These are phyloP conservation scores for Dipodomys spectabilis DNA, from an alignment of 2,113 vertebrate genomes.

Conservation along the genomic window DNA sequence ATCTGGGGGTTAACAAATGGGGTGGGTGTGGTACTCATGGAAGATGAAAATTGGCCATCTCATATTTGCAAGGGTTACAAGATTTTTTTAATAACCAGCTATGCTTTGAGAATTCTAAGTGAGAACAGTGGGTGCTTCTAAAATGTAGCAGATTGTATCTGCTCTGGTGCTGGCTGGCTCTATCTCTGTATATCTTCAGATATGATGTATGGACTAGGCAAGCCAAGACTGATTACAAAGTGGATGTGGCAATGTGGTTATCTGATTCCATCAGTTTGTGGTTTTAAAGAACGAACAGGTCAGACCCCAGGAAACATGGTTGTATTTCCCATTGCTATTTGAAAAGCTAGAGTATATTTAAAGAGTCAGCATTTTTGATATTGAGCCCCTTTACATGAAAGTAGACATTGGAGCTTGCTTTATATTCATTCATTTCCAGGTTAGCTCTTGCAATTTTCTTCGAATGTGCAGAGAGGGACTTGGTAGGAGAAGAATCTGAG, in stretches of 20 bases:
- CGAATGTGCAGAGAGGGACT: conserved; percentile 52
- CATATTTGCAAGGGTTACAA: not conserved
- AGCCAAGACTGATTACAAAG: not conserved
- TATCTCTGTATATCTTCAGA: not conserved
- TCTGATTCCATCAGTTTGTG: not conserved
- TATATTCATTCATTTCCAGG: conserved; percentile 53
- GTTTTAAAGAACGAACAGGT: conserved; percentile 19
- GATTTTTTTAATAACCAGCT: not conserved
- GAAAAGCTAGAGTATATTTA: not conserved
- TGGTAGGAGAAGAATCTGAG: conserved; percentile 46
- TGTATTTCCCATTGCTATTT: not conserved
- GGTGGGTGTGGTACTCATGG: not conserved
- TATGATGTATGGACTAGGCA: not conserved
- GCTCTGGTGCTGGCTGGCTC: not conserved
- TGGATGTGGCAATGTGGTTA: not conserved
- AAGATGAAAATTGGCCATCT: conserved; percentile 5
- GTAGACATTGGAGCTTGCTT: conserved; percentile 28
- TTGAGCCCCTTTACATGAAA: conserved; percentile 53
- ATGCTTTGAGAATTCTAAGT: not conserved
- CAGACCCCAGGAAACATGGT: not conserved
- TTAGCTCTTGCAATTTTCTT: conserved; percentile 59
- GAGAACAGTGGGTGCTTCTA: not conserved
- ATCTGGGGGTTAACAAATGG: not conserved
- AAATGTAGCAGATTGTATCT: not conserved
- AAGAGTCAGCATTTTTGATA: not conserved